Conservation (phyloP, 2,113 vertebrate species). For the Panthera uncia region DNA sequence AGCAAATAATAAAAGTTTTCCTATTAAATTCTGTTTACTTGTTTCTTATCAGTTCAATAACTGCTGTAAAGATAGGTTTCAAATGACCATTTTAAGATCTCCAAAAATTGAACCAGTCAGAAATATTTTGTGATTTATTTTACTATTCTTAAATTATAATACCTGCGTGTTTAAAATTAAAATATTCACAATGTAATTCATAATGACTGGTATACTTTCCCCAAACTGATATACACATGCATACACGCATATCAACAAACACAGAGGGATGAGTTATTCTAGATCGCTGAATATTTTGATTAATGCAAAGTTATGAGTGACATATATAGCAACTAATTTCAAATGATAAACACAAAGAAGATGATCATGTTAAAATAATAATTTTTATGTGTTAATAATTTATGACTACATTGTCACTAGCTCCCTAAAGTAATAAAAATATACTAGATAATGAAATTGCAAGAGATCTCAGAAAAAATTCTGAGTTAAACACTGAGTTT, state of each 20-base stretch:
- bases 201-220: neutral
- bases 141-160: neutral
- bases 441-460: neutral
- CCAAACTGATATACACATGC: neutral
- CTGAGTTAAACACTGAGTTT: neutral
- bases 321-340: neutral
- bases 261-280: neutral
- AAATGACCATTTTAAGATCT: neutral
- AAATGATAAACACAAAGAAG: neutral
- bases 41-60: neutral
- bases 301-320: neutral
- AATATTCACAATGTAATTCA: neutral
- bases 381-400: neutral
- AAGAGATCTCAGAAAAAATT: neutral
- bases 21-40: neutral
- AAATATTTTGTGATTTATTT: neutral
- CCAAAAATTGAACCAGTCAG: neutral
- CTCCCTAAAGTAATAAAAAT: neutral
- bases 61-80: neutral
- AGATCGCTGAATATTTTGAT: neutral
- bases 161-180: neutral
- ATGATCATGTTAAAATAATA: neutral
- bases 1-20: neutral
- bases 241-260: neutral
- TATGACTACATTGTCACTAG: neutral